Evolutionary conservation across 2,113 vertebrate genomes (phyloP).

Genomic region (Rhinopomastus cyanomelas): DNA sequence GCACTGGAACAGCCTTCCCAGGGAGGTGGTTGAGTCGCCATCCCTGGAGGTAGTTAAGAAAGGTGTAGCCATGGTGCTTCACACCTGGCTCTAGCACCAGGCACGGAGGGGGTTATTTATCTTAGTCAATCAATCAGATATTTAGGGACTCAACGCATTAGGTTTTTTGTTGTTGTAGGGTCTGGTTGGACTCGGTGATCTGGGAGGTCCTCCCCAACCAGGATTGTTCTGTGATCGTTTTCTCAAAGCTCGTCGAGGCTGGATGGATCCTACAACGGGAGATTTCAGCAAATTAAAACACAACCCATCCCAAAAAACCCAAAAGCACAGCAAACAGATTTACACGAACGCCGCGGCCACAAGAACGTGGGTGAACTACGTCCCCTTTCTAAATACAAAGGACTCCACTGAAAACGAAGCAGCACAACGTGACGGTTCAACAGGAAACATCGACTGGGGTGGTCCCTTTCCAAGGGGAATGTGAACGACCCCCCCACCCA

Average conservation of each 20-base stretch:
- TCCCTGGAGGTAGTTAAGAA: too few species aligned
- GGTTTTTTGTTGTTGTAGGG: too few species aligned
- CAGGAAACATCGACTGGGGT: neutral
- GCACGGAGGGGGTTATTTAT: too few species aligned
- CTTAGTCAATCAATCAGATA: too few species aligned
- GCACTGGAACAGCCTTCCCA: too few species aligned
- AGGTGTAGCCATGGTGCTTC: too few species aligned
- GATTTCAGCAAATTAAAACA: constrained; percentile 16
- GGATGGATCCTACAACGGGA: neutral
- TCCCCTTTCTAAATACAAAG: constrained; percentile 9
- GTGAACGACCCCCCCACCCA: neutral
- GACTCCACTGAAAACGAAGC: neutral
- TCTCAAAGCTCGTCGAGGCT: constrained; percentile 24
- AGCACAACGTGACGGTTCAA: constrained; percentile 4
- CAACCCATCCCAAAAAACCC: neutral
- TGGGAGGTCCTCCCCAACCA: too few species aligned
- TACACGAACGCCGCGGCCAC: neutral
- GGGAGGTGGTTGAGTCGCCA: too few species aligned
- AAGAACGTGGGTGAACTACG: neutral
- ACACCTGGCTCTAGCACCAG: too few species aligned
- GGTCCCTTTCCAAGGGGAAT: neutral
- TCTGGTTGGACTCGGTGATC: too few species aligned
- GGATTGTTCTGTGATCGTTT: too few species aligned
- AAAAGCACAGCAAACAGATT: constrained; percentile 42
- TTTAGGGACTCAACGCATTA: too few species aligned